Evolutionary conservation across 2,797 vertebrate genomes (phyloP), one percentile per base, ranked within the genome.

Genomic region (Pipistrellus pipistrellus): DNA sequence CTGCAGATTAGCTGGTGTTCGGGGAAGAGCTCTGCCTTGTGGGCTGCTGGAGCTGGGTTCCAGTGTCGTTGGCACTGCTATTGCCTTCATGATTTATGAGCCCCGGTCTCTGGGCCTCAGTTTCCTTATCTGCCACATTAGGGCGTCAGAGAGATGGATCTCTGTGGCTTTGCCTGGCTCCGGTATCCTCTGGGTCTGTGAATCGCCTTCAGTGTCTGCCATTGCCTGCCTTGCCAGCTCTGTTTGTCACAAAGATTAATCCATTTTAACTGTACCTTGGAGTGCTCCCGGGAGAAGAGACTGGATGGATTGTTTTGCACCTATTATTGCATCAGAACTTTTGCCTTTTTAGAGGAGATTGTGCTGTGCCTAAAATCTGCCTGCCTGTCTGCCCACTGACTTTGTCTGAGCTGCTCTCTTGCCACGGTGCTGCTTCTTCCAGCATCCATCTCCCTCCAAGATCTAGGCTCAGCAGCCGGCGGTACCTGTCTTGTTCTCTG

Each of bases 211-310:
- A 66, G 96, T 97, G 93, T 96, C 94, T 96, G 71, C 95, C 96
- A 35, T 55, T 9, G 96, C 93, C 95, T 20, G 9, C 96, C 94
- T 97, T 93, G 51, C 25, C 94, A 88, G 96, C 68, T 15, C 97
- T 97, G 96, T 91, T 93, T 98, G 94, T 98, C 85, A 44, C 96
- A 97, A 93, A 97, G 96, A 97, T 96, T 97, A 97, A 97, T 98
- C 97, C 96, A 87, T 98, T 98, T 97, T 97, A 97, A 85, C 94
- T 87, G 97, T 89, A 94, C 87, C 97, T 98, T 38, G 46, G 92
- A 98, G 97, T 96, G 90, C 96, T 97, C 90, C 91, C 91, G 57
- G 85, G 96, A 96, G 78, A 94, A 41, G 66, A 95, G 96, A 97
- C 97, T 95, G 85, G 96, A 96, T 93, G 95, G 96, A 95, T 97